Base-by-base conservation (phyloP, 2,797 vertebrate genomes). In the Muraenolepis orangiensis region DNA sequence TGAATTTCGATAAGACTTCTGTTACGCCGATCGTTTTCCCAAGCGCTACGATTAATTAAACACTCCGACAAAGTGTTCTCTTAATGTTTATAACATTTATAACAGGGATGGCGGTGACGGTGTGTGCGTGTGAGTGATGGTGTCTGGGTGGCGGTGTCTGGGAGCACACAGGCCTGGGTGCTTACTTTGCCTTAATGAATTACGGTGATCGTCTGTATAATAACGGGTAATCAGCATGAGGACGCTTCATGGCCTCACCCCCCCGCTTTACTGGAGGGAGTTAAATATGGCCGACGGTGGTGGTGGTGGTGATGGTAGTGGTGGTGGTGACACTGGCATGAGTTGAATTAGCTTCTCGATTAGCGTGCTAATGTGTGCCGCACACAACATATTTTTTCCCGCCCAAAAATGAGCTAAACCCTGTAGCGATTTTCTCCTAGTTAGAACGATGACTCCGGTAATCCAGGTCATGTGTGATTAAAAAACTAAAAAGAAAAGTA, bases 161-260 rank as follows among this genome's bases (percentile, higher is more conserved):
- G 16, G 29, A 0, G 75, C 64, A 31, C 64, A 31, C 76, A 46
- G 80, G 81, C n/a, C 18, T 7, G 20, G 46, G 73, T 71, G 76
- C 80, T 75, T 78, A 72, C 70, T 74, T 72, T 66, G 73, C 75
- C 71, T 81, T 82, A 84, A 84, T 88, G 87, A 88, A 85, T 80
- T 83, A 23, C 18, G 84, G 86, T 80, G 78, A 80, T 78, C 75
- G 79, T 78, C 76, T 66, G 36, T 82, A 79, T 89, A 88, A 89
- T 90, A 78, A 87, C 73, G 76, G 76, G 87, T 86, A 31, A 88
- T 91, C 82, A 85, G 79, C 82, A 84, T 81, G 66, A 72, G 76
- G 82, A 77, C 84, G 67, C 75, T 79, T 84, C 79, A 79, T 87
- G 81, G 64, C 84, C 76, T 81, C 76, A 74, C 77, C 74, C 74